Conservation (phyloP, 1,140 invertebrate genomes). For the Caerostris extrusa region DNA sequence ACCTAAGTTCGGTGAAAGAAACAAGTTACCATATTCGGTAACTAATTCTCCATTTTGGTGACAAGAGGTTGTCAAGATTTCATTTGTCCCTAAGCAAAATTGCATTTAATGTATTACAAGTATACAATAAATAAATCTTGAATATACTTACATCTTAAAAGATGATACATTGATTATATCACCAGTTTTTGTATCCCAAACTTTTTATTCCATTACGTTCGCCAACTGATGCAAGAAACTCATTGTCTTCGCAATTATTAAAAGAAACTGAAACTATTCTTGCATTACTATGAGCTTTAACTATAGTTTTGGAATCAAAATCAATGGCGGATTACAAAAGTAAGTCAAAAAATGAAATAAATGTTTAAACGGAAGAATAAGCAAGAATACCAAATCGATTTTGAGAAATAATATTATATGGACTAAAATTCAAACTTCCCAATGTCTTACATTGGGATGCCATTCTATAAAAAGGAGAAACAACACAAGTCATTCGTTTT, state of each 20-base stretch:
- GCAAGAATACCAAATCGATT: constrained; percentile 45
- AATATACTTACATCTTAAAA: constrained; percentile 24
- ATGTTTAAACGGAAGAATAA: constrained; percentile 32
- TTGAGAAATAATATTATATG: neutral
- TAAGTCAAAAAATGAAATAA: constrained; percentile 2
- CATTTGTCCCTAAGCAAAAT: too few species aligned
- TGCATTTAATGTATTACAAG: too few species aligned
- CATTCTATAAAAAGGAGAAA: too few species aligned
- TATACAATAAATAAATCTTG: too few species aligned
- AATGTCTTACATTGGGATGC: too few species aligned
- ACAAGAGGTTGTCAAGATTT: too few species aligned
- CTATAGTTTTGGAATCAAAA: constrained; percentile 31
- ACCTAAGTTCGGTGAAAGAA: too few species aligned
- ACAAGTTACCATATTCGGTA: too few species aligned
- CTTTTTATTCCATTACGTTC: constrained; percentile 46
- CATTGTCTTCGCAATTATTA: neutral
- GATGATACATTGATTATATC: too few species aligned
- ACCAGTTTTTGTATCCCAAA: constrained; percentile 41
- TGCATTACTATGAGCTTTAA: neutral
- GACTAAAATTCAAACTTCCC: too few species aligned
- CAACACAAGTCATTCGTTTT: too few species aligned
- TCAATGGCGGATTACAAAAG: neutral
- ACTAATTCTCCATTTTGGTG: too few species aligned
- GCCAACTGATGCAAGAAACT: constrained; percentile 14
- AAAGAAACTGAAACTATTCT: constrained; percentile 8